Conservation (phyloP, 30 jellyfish, hydroid and myxozoan genomes). For the Rhopilema esculentum region DNA sequence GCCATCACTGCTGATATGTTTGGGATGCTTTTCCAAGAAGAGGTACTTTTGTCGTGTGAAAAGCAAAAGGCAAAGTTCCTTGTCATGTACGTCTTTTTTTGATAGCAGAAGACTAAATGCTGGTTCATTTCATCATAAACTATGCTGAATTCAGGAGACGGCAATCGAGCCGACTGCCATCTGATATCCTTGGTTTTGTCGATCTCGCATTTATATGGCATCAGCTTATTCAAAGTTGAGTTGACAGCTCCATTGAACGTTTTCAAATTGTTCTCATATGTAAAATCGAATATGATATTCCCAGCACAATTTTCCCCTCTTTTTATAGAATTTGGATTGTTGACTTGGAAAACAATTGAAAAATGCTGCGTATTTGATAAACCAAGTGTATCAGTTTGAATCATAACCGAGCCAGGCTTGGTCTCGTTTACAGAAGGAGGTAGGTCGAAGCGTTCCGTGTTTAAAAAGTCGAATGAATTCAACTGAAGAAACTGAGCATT, state of each 20-base stretch:
- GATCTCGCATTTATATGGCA: conserved; percentile 15
- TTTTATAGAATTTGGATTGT: conserved; percentile 16
- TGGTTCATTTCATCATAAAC: conserved; percentile 26
- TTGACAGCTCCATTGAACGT: conserved; percentile 6
- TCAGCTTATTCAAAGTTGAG: not conserved
- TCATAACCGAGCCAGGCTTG: conserved; percentile 16
- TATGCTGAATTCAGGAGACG: conserved; percentile 45
- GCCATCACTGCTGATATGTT: conserved; percentile 1
- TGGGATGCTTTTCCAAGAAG: not conserved
- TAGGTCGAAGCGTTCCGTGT: not conserved
- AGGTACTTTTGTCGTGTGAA: not conserved
- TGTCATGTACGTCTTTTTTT: not conserved
- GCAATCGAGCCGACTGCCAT: not conserved
- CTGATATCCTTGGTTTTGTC: not conserved
- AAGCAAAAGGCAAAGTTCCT: not conserved
- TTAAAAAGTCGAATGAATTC: not conserved
- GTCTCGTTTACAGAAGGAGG: conserved; percentile 31
- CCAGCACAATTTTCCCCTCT: conserved; percentile 16
- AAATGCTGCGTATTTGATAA: conserved; percentile 2
- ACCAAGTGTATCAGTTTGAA: conserved; percentile 28
- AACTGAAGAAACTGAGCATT: conserved; percentile 9
- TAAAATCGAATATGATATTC: conserved; percentile 12
- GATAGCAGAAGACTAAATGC: conserved; percentile 2
- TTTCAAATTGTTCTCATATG: conserved; percentile 29
- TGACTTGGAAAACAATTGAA: conserved; percentile 3